Conservation (phyloP, 2,888 invertebrate genomes). For the Allolobophora icterica region DNA sequence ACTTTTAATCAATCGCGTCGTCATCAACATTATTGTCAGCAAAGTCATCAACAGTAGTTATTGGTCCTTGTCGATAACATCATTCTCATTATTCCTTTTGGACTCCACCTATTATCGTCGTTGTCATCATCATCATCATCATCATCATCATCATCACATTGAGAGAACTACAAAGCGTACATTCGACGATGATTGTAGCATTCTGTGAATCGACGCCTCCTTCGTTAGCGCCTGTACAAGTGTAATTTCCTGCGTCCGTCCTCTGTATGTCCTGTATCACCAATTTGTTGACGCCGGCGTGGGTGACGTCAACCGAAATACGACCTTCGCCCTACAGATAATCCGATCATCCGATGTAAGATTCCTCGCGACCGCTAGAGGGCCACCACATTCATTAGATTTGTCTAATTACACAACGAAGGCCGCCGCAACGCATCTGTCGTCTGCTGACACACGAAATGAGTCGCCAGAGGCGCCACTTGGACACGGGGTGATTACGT, state of each 20-base stretch:
- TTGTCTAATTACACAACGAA: background rate
- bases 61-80: background rate
- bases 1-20: background rate
- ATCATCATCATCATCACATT: background rate
- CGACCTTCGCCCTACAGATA: background rate
- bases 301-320: background rate
- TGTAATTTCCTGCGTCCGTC: conserved; percentile 22
- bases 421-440: background rate
- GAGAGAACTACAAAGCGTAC: background rate
- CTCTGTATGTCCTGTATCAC: conserved; percentile 22
- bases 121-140: background rate
- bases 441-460: background rate
- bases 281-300: background rate
- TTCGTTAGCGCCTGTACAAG: conserved; percentile 1
- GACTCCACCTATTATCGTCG: background rate
- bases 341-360: background rate
- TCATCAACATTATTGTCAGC: background rate
- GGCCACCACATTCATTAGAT: background rate
- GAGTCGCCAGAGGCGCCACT: background rate
- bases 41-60: background rate
- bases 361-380: background rate
- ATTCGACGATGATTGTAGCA: conserved; percentile 15
- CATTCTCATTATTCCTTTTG: background rate
- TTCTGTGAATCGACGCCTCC: conserved; percentile 1
- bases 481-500: background rate